Evolutionary conservation across 2,888 invertebrate genomes (phyloP).

Genomic region (Nymphalis polychloros): DNA sequence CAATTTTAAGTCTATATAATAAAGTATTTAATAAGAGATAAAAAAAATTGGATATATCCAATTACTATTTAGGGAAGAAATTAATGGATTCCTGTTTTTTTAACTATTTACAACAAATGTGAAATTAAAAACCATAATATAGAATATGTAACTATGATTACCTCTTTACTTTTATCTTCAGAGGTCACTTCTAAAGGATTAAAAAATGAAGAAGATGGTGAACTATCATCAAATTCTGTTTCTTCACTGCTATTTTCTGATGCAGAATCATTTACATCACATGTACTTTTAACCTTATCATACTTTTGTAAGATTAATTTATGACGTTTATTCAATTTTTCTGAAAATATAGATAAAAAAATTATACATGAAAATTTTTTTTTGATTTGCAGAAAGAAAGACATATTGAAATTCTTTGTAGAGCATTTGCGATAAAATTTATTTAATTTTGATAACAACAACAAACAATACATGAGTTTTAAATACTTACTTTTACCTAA

Average conservation of each 20-base stretch:
- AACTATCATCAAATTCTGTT: slow-evolving; percentile 41
- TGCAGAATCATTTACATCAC: slow-evolving; percentile 37
- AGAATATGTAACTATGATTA: background rate
- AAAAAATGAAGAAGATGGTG: slow-evolving; percentile 34
- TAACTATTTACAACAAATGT: background rate
- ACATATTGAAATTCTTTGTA: no score
- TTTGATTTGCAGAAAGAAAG: background rate
- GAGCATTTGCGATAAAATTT: no score
- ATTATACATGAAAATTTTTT: background rate
- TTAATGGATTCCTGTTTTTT: background rate
- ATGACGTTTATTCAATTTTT: slow-evolving; percentile 44
- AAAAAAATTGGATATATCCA: background rate
- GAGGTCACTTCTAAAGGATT: slow-evolving; percentile 10
- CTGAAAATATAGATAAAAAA: slow-evolving; percentile 44
- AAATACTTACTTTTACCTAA: slow-evolving; percentile 55
- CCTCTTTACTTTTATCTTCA: slow-evolving; percentile 22
- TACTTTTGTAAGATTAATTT: slow-evolving; percentile 48
- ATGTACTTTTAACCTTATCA: slow-evolving; percentile 41
- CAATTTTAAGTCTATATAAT: background rate
- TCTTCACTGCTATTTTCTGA: slow-evolving; percentile 46
- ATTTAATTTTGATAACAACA: background rate
- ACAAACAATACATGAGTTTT: background rate
- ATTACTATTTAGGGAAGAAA: no score
- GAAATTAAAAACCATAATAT: background rate
- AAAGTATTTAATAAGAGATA: background rate